Evolutionary conservation across 2,888 invertebrate species (phyloP).

Genomic region (Drosophila birchii): DNA sequence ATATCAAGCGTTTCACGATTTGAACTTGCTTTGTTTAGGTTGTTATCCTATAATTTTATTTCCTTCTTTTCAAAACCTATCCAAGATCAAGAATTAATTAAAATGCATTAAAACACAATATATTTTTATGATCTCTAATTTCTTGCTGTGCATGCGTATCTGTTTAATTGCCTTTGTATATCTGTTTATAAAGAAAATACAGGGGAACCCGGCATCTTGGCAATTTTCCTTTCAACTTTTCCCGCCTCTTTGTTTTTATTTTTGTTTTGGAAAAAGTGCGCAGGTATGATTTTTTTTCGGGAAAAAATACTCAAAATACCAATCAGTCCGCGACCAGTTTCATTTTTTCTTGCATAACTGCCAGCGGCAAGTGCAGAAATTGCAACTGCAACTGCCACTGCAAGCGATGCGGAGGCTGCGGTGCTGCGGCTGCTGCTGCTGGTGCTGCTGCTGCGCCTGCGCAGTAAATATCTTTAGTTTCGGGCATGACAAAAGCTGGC

Average conservation of each 20-base stretch:
- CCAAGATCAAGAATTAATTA: background rate
- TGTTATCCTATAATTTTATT: background rate
- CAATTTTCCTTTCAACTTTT: constrained; percentile 71
- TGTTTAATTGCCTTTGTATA: constrained; percentile 60
- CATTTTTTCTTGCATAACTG: constrained; percentile 69
- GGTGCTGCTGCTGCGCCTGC: constrained; percentile 43
- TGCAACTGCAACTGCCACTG: constrained; percentile 48
- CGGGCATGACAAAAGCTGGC: constrained; percentile 64
- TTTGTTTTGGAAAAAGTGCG: constrained; percentile 22
- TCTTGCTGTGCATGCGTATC: constrained; percentile 17
- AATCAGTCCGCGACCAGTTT: constrained; percentile 64
- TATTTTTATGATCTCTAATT: background rate
- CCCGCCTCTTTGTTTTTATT: constrained; percentile 32
- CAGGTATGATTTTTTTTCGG: constrained; percentile 28
- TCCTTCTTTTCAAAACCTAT: background rate
- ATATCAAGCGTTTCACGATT: too few relatives aligned
- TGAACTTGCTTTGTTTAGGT: too few relatives aligned
- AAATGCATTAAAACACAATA: background rate
- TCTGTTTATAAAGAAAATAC: constrained; percentile 60
- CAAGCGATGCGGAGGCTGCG: constrained; percentile 16
- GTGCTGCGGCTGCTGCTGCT: constrained; percentile 6
- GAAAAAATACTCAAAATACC: constrained; percentile 48
- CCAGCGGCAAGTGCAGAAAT: constrained; percentile 72
- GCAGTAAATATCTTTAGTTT: constrained; percentile 68
- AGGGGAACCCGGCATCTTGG: constrained; percentile 39